Conservation (phyloP, 2,113 vertebrate species). For the Colinus virginianus region DNA sequence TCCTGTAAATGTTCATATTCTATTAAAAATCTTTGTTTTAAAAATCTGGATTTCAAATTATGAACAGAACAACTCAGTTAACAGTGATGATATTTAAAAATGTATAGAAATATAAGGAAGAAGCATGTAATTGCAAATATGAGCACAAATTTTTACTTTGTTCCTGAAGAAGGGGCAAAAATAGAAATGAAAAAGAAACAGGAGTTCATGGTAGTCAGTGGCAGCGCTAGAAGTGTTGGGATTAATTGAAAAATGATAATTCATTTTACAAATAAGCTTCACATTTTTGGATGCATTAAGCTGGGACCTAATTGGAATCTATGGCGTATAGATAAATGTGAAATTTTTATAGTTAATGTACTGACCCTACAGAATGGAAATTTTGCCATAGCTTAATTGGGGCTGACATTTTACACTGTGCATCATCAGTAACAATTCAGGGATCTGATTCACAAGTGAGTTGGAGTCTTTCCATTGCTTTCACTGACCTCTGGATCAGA, state of each 20-base stretch:
- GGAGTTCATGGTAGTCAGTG: not conserved
- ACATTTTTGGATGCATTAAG: not conserved
- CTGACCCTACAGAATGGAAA: slow-evolving; percentile 19
- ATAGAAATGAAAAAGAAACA: not conserved
- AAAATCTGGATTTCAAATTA: not conserved
- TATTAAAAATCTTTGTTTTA: not conserved
- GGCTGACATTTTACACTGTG: slow-evolving; percentile 7
- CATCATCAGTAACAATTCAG: slow-evolving; percentile 22
- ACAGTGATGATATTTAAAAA: not conserved
- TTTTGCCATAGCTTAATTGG: slow-evolving; percentile 47
- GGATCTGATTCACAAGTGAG: not conserved
- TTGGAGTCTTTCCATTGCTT: slow-evolving; percentile 22
- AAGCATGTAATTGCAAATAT: not conserved
- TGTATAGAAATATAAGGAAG: not conserved
- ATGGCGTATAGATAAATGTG: not conserved
- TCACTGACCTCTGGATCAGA: slow-evolving; percentile 32
- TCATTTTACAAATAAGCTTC: not conserved
- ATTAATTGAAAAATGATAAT: not conserved
- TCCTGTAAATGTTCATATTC: not conserved
- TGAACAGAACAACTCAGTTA: not conserved
- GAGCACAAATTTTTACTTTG: not conserved
- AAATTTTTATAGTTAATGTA: not conserved
- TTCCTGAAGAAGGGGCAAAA: not conserved
- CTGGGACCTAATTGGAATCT: not conserved
- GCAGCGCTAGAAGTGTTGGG: not conserved